These are phyloP conservation scores for Poeciliopsis turrubarensis DNA, from an alignment of 2,113 vertebrate species.

Conservation along the genomic window DNA sequence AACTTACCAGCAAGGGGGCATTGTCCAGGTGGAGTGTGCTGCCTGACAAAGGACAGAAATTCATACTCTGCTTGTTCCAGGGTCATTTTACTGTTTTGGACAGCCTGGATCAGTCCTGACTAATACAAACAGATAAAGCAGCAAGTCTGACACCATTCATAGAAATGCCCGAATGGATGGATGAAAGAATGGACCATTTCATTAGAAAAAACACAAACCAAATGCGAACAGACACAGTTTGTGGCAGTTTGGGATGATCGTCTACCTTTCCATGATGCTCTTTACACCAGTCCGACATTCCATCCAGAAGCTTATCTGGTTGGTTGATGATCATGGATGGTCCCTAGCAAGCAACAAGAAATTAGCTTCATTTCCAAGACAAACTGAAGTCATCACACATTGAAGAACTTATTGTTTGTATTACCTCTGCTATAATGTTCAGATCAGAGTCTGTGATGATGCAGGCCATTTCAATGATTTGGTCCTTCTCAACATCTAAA, in stretches of 20 bases:
- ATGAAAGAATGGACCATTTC: too few relatives aligned
- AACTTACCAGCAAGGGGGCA: conserved; percentile 94
- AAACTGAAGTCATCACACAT: not conserved
- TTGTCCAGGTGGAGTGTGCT: conserved; percentile 92
- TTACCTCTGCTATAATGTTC: conserved; percentile 91
- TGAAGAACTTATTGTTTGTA: not conserved
- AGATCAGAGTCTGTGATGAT: conserved; percentile 92
- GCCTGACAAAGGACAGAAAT: conserved; percentile 93
- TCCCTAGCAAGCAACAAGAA: conserved; percentile 78
- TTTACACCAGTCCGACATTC: conserved; percentile 98
- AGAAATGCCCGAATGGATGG: not conserved
- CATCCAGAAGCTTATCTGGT: conserved; percentile 88
- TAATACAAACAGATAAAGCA: conserved; percentile 63
- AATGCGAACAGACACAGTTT: not conserved
- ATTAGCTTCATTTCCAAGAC: not conserved
- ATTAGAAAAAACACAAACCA: not conserved
- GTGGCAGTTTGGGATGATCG: not conserved
- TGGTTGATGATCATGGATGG: conserved; percentile 96
- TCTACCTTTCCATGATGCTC: conserved; percentile 94
- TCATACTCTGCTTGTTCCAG: conserved; percentile 94
- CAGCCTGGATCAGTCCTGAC: conserved; percentile 95
- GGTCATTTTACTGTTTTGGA: conserved; percentile 88
- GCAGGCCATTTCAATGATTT: conserved; percentile 97
- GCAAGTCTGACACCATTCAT: not conserved
- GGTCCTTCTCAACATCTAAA: conserved; percentile 92